Percentiles rank a stretch among this genome's conserved stretches.
phyloP scores from a whole-genome alignment of 2,113 vertebrate species.

The Oenanthe melanoleuca region DNA sequence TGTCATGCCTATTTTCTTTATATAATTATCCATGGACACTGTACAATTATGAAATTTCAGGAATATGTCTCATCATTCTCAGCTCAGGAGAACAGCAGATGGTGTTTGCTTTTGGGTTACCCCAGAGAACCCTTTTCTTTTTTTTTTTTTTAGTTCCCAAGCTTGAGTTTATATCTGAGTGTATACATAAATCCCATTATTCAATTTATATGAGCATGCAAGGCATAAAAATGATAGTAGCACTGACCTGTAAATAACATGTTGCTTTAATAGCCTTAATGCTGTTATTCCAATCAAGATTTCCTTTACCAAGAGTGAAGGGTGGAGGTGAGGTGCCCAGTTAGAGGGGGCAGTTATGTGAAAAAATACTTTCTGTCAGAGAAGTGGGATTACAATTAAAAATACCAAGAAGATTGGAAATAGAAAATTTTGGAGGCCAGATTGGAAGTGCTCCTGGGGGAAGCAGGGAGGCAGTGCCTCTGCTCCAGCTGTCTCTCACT shows the following conservation, averaged over 20 bases:
- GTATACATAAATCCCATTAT: neutral
- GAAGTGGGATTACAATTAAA: neutral
- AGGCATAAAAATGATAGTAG: neutral
- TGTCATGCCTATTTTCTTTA: neutral
- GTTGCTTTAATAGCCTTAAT: neutral
- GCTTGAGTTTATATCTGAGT: neutral
- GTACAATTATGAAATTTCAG: neutral
- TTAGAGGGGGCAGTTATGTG: neutral
- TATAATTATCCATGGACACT: neutral
- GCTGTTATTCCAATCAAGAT: neutral
- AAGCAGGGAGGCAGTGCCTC: neutral
- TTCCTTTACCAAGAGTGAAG: neutral
- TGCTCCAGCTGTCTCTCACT: neutral
- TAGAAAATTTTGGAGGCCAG: neutral
- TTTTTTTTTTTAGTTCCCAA: neutral
- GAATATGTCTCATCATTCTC: neutral
- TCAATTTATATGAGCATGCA: neutral
- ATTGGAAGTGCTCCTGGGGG: neutral
- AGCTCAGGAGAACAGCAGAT: neutral
- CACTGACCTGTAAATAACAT: neutral
- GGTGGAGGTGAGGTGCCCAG: neutral
- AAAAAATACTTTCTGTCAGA: neutral
- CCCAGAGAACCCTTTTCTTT: neutral
- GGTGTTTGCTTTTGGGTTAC: neutral
- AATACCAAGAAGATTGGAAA: neutral